Percentiles rank a stretch among this genome's conserved stretches.
Conservation (phyloP, 2,888 invertebrate genomes). For the Melanargia galathea region DNA sequence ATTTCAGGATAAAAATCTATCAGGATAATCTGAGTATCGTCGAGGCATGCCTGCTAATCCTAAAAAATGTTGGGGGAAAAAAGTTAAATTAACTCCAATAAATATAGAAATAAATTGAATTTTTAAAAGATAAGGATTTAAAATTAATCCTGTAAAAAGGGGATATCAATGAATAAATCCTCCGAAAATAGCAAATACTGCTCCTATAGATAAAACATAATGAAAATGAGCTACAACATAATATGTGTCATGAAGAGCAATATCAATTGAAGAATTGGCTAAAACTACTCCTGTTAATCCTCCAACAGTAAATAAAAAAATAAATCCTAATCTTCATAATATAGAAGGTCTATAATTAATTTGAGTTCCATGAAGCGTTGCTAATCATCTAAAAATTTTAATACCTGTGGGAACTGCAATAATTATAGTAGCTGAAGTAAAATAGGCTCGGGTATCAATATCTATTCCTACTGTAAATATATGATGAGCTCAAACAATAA, state of each 20-base stretch:
- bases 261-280: conserved; percentile 90
- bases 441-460: conserved; percentile 91
- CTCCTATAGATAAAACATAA: conserved; percentile 90
- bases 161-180: conserved; percentile 88
- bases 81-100: conserved; percentile 89
- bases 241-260: conserved; percentile 90
- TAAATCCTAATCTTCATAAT: conserved; percentile 23
- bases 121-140: conserved; percentile 84
- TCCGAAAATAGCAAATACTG: conserved; percentile 89
- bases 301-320: conserved; percentile 22
- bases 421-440: conserved; percentile 92
- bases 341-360: conserved; percentile 80
- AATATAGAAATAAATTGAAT: conserved; percentile 83
- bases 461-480: conserved; percentile 94
- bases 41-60: conserved; percentile 84
- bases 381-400: conserved; percentile 91
- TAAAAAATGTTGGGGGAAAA: conserved; percentile 89
- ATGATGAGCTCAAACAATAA: conserved; percentile 93
- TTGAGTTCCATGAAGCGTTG: conserved; percentile 85
- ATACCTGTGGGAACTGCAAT: conserved; percentile 93
- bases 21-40: conserved; percentile 84
- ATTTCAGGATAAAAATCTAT: conserved; percentile 84
- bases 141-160: conserved; percentile 83
- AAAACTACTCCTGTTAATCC: conserved; percentile 24
- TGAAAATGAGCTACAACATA: conserved; percentile 93